These are phyloP conservation scores for Urosaurus nigricauda DNA, from an alignment of 2,797 vertebrate species.

Conservation along the genomic window DNA sequence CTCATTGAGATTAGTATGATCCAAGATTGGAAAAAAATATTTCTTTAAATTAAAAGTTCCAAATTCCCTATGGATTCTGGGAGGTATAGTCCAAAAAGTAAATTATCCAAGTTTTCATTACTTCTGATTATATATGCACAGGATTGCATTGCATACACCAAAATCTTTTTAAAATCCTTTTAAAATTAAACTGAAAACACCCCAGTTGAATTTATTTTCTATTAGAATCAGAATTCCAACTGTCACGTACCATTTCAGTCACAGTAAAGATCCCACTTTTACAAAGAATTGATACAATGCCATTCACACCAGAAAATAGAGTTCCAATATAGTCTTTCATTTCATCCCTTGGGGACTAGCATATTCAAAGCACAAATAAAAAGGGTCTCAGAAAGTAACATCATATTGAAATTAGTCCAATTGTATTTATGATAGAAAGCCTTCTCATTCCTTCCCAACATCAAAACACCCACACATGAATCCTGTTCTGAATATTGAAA, in stretches of 20 bases:
- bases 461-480: background rate
- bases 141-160: no score
- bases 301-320: background rate
- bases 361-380: background rate
- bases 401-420: constrained; percentile 25
- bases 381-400: background rate
- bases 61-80: background rate
- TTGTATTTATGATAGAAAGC: background rate
- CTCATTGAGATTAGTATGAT: no score
- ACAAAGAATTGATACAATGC: background rate
- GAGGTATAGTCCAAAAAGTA: background rate
- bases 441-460: background rate
- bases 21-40: no score
- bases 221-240: background rate
- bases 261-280: background rate
- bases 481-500: constrained; percentile 9
- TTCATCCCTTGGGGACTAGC: background rate
- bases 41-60: background rate
- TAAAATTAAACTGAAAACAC: background rate
- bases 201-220: background rate
- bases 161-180: background rate
- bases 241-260: background rate
- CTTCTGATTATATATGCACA: no score
- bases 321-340: background rate
- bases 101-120: background rate